Evolutionary conservation across 2,888 invertebrate genomes (phyloP).

Genomic region (Sinotaia quadrata): DNA sequence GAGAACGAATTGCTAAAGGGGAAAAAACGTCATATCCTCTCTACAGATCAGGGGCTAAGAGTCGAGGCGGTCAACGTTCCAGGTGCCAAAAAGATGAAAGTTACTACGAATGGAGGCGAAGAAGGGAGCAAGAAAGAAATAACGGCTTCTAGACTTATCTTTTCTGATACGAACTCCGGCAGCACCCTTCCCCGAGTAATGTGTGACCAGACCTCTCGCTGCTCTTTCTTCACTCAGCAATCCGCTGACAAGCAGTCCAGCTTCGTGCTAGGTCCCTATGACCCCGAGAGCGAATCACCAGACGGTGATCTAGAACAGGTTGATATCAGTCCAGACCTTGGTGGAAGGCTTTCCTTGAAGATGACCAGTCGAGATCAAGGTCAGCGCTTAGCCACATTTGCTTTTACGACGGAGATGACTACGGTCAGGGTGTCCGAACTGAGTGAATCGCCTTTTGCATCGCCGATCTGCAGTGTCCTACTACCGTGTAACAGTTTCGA

Average conservation of each 20-base stretch:
- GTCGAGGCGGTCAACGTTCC: not conserved
- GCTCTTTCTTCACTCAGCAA: not conserved
- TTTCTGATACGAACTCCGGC: not conserved
- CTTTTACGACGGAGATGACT: not conserved
- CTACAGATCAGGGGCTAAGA: not conserved
- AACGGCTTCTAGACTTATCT: conserved; percentile 5
- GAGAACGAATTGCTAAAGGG: not conserved
- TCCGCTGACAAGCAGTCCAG: not conserved
- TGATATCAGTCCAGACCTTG: not conserved
- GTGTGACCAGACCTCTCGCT: conserved; percentile 12
- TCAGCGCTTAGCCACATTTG: not conserved
- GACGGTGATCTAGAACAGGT: conserved; percentile 12
- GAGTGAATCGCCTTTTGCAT: not conserved
- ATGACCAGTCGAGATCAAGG: not conserved
- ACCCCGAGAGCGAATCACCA: not conserved
- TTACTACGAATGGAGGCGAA: not conserved
- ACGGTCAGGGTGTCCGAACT: conserved; percentile 1
- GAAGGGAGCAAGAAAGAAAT: not conserved
- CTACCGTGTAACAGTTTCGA: not conserved
- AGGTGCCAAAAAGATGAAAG: conserved; percentile 2
- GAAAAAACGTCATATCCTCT: not conserved
- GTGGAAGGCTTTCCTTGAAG: not conserved
- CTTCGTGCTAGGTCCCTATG: conserved; percentile 7
- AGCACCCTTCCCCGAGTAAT: conserved; percentile 1
- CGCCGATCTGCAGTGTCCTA: not conserved